phyloP scores from a whole-genome alignment of 1,140 invertebrate species.

The Coptotermes formosanus region DNA sequence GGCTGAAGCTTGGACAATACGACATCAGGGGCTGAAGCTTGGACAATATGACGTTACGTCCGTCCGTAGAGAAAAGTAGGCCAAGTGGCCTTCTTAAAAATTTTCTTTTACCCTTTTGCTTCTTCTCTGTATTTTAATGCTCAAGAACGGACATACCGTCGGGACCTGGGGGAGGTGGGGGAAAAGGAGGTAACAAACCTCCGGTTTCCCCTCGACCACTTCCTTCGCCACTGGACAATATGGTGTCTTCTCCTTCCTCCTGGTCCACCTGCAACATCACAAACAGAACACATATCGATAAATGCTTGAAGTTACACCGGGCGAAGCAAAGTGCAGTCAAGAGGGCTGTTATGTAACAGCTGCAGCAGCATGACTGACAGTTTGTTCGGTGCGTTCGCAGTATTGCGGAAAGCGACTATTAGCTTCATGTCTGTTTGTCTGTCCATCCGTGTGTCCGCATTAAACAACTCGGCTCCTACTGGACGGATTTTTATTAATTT shows the following conservation, averaged over 20 bases:
- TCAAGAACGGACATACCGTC: slow-evolving; percentile 23
- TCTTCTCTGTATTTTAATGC: not conserved
- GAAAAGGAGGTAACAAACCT: slow-evolving; percentile 24
- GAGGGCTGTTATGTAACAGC: too few species aligned
- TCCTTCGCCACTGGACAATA: slow-evolving; percentile 18
- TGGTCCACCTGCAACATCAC: slow-evolving; percentile 24
- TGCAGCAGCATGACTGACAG: too few species aligned
- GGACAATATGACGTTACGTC: not conserved
- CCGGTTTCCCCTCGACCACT: slow-evolving; percentile 22
- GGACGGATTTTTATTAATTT: too few species aligned
- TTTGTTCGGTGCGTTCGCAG: too few species aligned
- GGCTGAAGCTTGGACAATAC: not conserved
- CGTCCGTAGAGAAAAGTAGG: not conserved
- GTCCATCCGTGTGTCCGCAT: too few species aligned
- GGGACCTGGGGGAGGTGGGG: slow-evolving; percentile 27
- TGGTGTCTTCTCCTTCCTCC: slow-evolving; percentile 1
- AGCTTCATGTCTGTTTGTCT: too few species aligned
- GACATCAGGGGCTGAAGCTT: not conserved
- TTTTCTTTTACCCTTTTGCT: not conserved
- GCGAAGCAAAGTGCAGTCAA: too few species aligned
- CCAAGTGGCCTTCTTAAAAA: not conserved
- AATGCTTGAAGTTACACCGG: too few species aligned
- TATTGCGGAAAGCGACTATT: too few species aligned
- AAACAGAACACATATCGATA: too few species aligned
- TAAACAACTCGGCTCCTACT: too few species aligned